phyloP scores from a whole-genome alignment of 2,797 vertebrate species.

The Falco berigora region DNA sequence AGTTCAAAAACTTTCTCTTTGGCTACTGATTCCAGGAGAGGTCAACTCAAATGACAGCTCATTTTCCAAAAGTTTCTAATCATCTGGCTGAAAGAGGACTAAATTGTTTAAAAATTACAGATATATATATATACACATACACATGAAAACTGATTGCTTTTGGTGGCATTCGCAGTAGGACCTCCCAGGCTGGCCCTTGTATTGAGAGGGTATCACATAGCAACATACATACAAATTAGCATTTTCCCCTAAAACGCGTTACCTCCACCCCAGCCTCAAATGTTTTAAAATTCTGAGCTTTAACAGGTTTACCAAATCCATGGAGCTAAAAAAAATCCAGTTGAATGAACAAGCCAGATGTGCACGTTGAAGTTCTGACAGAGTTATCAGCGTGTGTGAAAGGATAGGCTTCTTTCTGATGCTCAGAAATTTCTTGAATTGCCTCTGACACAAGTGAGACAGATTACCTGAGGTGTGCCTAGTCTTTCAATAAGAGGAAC shows the following conservation, averaged over 20 bases:
- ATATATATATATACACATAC: neutral
- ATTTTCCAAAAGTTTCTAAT: neutral
- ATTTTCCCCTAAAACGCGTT: neutral
- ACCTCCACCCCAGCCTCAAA: neutral
- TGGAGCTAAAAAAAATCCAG: neutral
- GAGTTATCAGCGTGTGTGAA: neutral
- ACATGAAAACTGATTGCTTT: neutral
- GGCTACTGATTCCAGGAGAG: neutral
- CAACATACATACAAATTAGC: neutral
- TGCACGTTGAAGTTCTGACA: neutral
- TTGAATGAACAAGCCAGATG: neutral
- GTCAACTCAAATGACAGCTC: neutral
- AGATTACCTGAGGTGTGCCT: constrained; percentile 92
- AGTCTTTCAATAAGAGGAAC: constrained; percentile 95
- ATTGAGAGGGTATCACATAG: neutral
- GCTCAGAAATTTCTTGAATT: neutral
- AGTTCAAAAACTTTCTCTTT: neutral
- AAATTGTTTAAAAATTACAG: neutral
- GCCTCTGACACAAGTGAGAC: neutral
- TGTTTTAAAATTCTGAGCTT: neutral
- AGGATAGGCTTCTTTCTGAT: neutral
- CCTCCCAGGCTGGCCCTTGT: neutral
- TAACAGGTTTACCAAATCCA: neutral
- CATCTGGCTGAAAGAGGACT: neutral
- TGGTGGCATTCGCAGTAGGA: neutral